Evolutionary conservation across 1,140 invertebrate genomes (phyloP), one percentile per base, ranked within the genome.

Genomic region (Ceratina calcarata): DNA sequence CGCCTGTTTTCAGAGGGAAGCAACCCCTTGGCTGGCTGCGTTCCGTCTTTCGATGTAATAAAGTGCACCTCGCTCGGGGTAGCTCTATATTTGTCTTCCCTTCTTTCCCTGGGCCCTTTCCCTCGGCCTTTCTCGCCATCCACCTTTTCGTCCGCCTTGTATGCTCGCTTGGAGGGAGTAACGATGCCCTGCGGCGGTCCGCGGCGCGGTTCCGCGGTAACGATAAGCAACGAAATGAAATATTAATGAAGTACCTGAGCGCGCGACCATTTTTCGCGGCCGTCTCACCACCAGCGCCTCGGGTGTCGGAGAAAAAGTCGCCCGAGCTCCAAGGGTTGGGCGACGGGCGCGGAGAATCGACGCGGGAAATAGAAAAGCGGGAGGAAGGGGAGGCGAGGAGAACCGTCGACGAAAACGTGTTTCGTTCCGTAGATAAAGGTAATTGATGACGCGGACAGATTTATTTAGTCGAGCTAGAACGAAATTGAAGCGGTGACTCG

Each of bases 191-290:
- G 62, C n/a, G 89, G 91, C 85, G 57, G 58, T 81, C 84, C 84
- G 82, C 86, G 87, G 90, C 60, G 76, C 68, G 68, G 60, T 89
- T 87, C 78, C 83, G 88, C 89, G 90, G 89, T 90, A 93, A 92
- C 91, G 91, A 93, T 93, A 93, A 92, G 91, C 91, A 92, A 90
- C 91, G 88, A 92, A 93, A 92, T 93, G 92, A 93, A 92, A 93
- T 93, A 93, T 93, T 92, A 92, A 93, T 92, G 91, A 93, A 93
- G 88, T 86, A 87, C 83, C 85, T 82, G 76, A 75, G 73, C 84
- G 76, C 84, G 78, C 84, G 85, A 86, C 84, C 84, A 85, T 86
- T 86, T 86, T 86, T 86, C 84, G 83, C 84, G 83, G 53, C n/a
- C 84, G 80, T 85, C 83, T 86, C 83, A 82, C 84, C 80, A 82